A percentile compares a stretch with the other conserved stretches of the same genome.
phyloP scores from a whole-genome alignment of 2,888 invertebrate genomes.

The Acrobasis suavella region DNA sequence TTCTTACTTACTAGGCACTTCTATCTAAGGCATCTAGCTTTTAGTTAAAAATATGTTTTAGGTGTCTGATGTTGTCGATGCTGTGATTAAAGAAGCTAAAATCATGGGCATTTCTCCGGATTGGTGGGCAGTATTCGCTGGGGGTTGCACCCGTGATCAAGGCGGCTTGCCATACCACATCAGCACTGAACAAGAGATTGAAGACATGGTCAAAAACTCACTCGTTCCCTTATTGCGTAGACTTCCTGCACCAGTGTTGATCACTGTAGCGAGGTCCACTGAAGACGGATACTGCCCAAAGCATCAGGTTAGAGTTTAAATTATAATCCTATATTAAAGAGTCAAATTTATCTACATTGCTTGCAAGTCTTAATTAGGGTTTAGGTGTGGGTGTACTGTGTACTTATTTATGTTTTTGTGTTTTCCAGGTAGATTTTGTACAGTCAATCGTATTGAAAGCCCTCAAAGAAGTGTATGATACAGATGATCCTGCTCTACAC shows the following conservation, averaged over 20 bases:
- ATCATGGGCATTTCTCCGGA: slow-evolving; percentile 86
- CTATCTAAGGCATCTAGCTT: too few species aligned
- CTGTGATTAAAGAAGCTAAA: slow-evolving; percentile 70
- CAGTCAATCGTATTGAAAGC: slow-evolving; percentile 85
- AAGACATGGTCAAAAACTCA: slow-evolving; percentile 79
- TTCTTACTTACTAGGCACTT: too few species aligned
- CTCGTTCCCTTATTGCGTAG: slow-evolving; percentile 83
- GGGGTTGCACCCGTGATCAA: slow-evolving; percentile 94
- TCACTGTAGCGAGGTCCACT: slow-evolving; percentile 93
- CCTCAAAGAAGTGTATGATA: slow-evolving; percentile 76
- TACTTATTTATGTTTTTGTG: slow-evolving; percentile 10
- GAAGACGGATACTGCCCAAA: slow-evolving; percentile 95
- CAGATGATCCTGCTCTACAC: slow-evolving; percentile 74
- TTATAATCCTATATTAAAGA: too few species aligned
- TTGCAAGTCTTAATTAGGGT: neutral
- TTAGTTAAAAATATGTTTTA: slow-evolving; percentile 32
- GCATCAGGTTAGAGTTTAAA: slow-evolving; percentile 77
- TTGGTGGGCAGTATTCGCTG: slow-evolving; percentile 91
- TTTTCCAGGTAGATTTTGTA: slow-evolving; percentile 87
- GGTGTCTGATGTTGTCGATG: slow-evolving; percentile 75
- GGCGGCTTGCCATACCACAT: slow-evolving; percentile 93
- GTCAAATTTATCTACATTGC: neutral
- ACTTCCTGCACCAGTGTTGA: slow-evolving; percentile 83
- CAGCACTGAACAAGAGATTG: slow-evolving; percentile 86
- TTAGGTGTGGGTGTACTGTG: too few species aligned